Evolutionary conservation across 2,888 invertebrate species (phyloP).

Genomic region (Scaptomyza cyrtandrae): DNA sequence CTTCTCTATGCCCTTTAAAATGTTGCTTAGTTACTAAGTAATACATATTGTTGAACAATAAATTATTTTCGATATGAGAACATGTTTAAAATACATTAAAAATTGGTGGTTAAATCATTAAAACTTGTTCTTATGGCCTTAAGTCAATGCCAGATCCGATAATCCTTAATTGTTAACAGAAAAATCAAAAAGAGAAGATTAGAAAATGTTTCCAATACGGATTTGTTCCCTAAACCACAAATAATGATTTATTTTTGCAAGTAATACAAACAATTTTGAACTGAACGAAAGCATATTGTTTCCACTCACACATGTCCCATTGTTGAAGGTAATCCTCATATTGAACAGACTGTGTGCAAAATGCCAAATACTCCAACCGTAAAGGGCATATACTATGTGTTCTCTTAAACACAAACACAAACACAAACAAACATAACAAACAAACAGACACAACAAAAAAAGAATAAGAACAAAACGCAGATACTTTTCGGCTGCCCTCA

Average conservation of each 20-base stretch:
- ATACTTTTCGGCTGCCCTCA: conserved; percentile 68
- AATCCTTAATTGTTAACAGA: too few relatives aligned
- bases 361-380: conserved; percentile 14
- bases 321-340: conserved; percentile 33
- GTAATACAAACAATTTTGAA: neutral
- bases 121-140: too few relatives aligned
- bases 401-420: conserved; percentile 15
- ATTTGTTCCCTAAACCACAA: neutral
- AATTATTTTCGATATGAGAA: too few relatives aligned
- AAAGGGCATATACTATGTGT: conserved; percentile 60
- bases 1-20: neutral
- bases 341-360: conserved; percentile 9
- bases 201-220: too few relatives aligned
- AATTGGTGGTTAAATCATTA: too few relatives aligned
- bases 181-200: too few relatives aligned
- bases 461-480: conserved; percentile 39
- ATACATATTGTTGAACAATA: too few relatives aligned
- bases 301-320: conserved; percentile 1
- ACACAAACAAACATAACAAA: neutral
- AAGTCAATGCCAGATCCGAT: too few relatives aligned
- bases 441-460: conserved; percentile 20
- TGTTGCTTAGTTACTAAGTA: too few relatives aligned
- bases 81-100: too few relatives aligned
- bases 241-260: neutral
- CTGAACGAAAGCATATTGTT: neutral